Evolutionary conservation across 2,888 invertebrate species (phyloP).

Genomic region (Hartigia nigra): DNA sequence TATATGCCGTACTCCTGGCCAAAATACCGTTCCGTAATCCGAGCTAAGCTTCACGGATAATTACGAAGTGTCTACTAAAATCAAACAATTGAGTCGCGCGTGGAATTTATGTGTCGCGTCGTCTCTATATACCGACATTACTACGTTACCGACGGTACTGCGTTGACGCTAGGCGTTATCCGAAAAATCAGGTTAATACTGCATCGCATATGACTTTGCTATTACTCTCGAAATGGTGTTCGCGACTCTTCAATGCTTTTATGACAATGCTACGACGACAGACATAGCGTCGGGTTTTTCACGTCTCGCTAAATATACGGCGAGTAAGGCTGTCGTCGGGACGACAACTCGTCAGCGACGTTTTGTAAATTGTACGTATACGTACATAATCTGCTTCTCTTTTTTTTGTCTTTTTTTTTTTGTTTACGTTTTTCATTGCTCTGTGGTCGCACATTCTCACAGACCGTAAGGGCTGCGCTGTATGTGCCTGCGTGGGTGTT

Average conservation of each 20-base stretch:
- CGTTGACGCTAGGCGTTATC: not conserved
- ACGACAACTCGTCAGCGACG: not conserved
- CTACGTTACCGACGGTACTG: not conserved
- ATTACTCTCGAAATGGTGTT: not conserved
- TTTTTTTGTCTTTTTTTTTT: not conserved
- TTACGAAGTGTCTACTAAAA: slow-evolving; percentile 22
- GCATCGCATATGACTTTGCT: not conserved
- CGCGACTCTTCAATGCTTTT: not conserved
- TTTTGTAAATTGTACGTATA: not conserved
- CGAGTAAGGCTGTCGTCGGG: not conserved
- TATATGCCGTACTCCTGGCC: not conserved
- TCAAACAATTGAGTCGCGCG: slow-evolving; percentile 19
- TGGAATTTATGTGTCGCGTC: slow-evolving; percentile 11
- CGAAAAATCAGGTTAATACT: not conserved
- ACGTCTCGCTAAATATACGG: not conserved
- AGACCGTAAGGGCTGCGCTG: not conserved
- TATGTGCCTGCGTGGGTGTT: not conserved
- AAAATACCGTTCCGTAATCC: slow-evolving; percentile 15
- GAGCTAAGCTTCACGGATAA: slow-evolving; percentile 20
- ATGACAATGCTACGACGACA: not conserved
- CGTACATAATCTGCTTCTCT: not conserved
- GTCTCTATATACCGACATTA: not conserved
- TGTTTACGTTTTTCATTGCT: not conserved
- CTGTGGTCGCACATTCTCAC: not conserved
- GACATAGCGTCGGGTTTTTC: not conserved